Conservation (phyloP, 1,140 invertebrate genomes). For the Drosophila virilis region DNA sequence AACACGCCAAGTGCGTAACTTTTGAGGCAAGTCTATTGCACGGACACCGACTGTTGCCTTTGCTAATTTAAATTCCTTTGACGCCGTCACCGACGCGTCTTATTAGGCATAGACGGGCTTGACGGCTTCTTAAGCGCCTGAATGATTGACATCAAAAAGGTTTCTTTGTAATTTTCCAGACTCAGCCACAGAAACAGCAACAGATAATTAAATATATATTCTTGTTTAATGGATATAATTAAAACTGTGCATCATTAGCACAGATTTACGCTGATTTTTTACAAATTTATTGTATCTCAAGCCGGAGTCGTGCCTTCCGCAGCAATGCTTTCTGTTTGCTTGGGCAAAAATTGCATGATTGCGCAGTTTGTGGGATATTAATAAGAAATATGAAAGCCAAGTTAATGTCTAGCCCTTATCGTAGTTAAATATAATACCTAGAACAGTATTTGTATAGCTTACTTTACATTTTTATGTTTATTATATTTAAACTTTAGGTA, state of each 20-base stretch:
- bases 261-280: constrained; percentile 56
- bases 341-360: constrained; percentile 31
- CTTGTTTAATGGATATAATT: constrained; percentile 55
- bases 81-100: constrained; percentile 49
- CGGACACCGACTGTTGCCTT: constrained; percentile 51
- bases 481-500: not conserved
- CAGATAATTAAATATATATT: constrained; percentile 35
- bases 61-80: constrained; percentile 82
- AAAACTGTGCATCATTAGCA: constrained; percentile 68
- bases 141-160: constrained; percentile 83
- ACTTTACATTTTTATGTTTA: no score
- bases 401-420: not conserved
- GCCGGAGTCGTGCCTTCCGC: not conserved
- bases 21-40: constrained; percentile 60
- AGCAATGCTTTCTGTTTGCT: constrained; percentile 24
- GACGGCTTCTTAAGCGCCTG: constrained; percentile 80
- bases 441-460: no score
- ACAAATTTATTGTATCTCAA: constrained; percentile 31
- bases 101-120: constrained; percentile 71
- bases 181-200: constrained; percentile 11
- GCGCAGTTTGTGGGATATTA: constrained; percentile 3
- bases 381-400: not conserved
- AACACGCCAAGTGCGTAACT: constrained; percentile 60
- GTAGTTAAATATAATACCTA: no score
- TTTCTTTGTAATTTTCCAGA: constrained; percentile 43